Evolutionary conservation across 1,140 invertebrate genomes (phyloP).

Genomic region (Dufourea novaeangliae): DNA sequence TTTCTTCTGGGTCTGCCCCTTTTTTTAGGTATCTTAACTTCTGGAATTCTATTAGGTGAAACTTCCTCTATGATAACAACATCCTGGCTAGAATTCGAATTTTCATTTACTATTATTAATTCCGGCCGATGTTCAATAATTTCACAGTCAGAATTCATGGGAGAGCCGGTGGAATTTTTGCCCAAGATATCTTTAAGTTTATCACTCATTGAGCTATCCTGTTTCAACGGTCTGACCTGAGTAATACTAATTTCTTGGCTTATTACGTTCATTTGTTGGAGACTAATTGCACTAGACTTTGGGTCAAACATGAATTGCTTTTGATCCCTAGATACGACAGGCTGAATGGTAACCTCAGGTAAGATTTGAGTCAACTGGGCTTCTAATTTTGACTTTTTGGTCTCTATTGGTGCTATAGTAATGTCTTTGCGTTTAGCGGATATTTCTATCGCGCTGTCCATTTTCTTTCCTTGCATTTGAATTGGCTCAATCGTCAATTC

Average conservation of each 20-base stretch:
- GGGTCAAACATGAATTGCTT: slow-evolving; percentile 71
- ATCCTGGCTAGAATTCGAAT: slow-evolving; percentile 80
- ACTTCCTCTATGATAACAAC: slow-evolving; percentile 80
- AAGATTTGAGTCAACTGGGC: slow-evolving; percentile 74
- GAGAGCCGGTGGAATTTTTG: slow-evolving; percentile 64
- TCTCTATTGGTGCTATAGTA: slow-evolving; percentile 72
- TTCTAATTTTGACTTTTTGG: slow-evolving; percentile 77
- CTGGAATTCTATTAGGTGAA: slow-evolving; percentile 62
- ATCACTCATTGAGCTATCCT: slow-evolving; percentile 62
- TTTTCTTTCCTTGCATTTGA: slow-evolving; percentile 58
- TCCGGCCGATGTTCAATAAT: slow-evolving; percentile 79
- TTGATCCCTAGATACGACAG: slow-evolving; percentile 68
- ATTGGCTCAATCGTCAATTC: slow-evolving; percentile 75
- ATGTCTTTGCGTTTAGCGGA: slow-evolving; percentile 75
- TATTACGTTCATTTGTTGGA: slow-evolving; percentile 77
- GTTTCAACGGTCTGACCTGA: slow-evolving; percentile 66
- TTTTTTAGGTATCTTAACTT: slow-evolving; percentile 76
- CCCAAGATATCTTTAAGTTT: slow-evolving; percentile 72
- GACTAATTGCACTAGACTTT: slow-evolving; percentile 74
- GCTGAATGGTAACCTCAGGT: slow-evolving; percentile 78
- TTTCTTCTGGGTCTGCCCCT: slow-evolving; percentile 77
- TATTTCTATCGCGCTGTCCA: slow-evolving; percentile 53
- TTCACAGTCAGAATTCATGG: slow-evolving; percentile 75
- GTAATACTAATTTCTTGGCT: slow-evolving; percentile 79
- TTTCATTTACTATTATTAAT: slow-evolving; percentile 80